These are phyloP conservation scores for Pollenia labialis DNA, from an alignment of 2,888 invertebrate genomes.

Conservation along the genomic window DNA sequence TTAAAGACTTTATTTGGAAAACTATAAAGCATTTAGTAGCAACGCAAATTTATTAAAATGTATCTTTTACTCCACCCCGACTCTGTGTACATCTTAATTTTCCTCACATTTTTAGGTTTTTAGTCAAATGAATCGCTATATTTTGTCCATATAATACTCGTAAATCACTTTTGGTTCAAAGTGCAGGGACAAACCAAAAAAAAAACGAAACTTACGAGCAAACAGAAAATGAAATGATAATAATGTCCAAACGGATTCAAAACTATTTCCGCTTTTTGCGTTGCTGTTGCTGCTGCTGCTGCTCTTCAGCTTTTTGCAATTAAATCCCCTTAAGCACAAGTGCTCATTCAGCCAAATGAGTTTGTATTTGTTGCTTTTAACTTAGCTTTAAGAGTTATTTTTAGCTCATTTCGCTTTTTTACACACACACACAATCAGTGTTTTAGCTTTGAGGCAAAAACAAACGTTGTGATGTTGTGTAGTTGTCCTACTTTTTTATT, in stretches of 20 bases:
- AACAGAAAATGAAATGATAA: constrained; percentile 56
- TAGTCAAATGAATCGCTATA: background rate
- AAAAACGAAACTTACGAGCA: constrained; percentile 34
- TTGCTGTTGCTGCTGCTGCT: constrained; percentile 13
- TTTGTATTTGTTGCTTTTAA: constrained; percentile 44
- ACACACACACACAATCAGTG: constrained; percentile 29
- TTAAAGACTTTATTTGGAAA: no score
- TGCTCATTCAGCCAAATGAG: constrained; percentile 59
- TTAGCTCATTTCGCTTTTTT: constrained; percentile 4
- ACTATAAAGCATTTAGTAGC: no score
- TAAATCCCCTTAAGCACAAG: constrained; percentile 63
- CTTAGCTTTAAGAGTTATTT: constrained; percentile 43
- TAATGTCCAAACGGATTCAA: constrained; percentile 51
- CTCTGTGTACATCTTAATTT: no score
- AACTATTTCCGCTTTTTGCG: constrained; percentile 61
- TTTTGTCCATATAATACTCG: constrained; percentile 6
- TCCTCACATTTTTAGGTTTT: background rate
- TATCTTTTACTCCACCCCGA: no score
- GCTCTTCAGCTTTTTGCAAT: constrained; percentile 57
- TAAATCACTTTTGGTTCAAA: constrained; percentile 52
- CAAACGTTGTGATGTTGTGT: constrained; percentile 3
- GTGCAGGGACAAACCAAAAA: constrained; percentile 35
- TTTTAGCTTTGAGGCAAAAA: constrained; percentile 43
- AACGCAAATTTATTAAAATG: no score
- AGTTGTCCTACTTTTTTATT: background rate